phyloP scores from a whole-genome alignment of 2,888 invertebrate genomes.

The Ormyrus thymus region DNA sequence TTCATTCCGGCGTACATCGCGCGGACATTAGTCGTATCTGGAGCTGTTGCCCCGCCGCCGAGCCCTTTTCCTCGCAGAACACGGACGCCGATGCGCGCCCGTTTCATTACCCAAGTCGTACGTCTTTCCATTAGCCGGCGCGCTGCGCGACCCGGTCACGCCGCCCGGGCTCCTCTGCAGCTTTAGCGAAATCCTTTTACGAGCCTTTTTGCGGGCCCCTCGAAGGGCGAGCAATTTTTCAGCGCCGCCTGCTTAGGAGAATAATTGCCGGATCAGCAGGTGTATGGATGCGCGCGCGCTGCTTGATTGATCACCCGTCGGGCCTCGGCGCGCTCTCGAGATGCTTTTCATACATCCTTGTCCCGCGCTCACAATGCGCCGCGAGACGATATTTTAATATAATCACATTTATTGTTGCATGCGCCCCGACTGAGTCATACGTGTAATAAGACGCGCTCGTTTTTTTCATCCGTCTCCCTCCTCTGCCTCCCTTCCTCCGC shows the following conservation, averaged over 20 bases:
- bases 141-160: neutral
- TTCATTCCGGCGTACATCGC: constrained; percentile 43
- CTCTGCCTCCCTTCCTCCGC: constrained; percentile 14
- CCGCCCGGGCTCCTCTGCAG: neutral
- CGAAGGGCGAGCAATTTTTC: neutral
- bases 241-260: neutral
- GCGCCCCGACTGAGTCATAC: constrained; percentile 35
- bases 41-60: neutral
- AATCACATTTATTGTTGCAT: constrained; percentile 53
- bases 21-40: constrained; percentile 51
- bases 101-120: neutral
- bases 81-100: too few species aligned
- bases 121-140: neutral
- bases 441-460: constrained; percentile 52
- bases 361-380: constrained; percentile 12
- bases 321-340: constrained; percentile 14
- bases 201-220: neutral
- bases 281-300: constrained; percentile 18
- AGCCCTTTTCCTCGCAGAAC: too few species aligned
- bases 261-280: constrained; percentile 47
- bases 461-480: constrained; percentile 13
- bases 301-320: constrained; percentile 52
- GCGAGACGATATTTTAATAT: constrained; percentile 53
- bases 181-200: neutral
- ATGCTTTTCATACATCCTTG: constrained; percentile 37